A percentile compares a stretch with the other conserved stretches of the same genome.
These are phyloP conservation scores for Carterocephalus palaemon DNA, from an alignment of 2,888 invertebrate species.

Conservation along the genomic window DNA sequence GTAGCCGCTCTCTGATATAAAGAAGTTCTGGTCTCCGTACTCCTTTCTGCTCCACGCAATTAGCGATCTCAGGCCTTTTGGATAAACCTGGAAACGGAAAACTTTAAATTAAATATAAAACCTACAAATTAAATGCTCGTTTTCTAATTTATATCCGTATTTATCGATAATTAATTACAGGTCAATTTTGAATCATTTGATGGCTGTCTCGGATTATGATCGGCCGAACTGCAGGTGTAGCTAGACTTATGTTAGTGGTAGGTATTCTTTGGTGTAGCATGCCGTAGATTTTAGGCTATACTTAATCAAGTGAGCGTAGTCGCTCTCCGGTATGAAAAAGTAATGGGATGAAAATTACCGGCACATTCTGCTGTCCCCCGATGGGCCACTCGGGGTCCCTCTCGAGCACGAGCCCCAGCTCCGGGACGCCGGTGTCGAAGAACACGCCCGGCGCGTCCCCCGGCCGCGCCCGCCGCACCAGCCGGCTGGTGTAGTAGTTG, in stretches of 20 bases:
- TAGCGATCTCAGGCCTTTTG: constrained; percentile 60
- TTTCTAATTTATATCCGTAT: too few species aligned
- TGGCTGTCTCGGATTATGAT: too few species aligned
- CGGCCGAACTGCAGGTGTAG: too few species aligned
- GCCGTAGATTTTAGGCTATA: too few species aligned
- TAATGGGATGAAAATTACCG: too few species aligned
- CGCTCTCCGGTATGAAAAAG: too few species aligned
- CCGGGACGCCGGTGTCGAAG: constrained; percentile 38
- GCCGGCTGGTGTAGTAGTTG: constrained; percentile 79
- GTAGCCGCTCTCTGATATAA: constrained; percentile 70
- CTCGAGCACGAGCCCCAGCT: constrained; percentile 34
- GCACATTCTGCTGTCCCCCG: not conserved
- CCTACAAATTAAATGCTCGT: too few species aligned
- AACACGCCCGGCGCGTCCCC: constrained; percentile 37
- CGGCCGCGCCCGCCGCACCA: constrained; percentile 43
- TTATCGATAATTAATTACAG: too few species aligned
- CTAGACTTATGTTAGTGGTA: too few species aligned
- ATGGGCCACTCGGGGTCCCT: constrained; percentile 32
- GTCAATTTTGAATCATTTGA: too few species aligned
- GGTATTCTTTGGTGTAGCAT: too few species aligned
- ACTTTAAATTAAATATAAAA: constrained; percentile 13
- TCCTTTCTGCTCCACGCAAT: constrained; percentile 58
- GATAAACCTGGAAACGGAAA: constrained; percentile 44
- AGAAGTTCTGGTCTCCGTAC: constrained; percentile 54
- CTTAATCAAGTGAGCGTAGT: too few species aligned